Conservation (phyloP, 2,797 vertebrate species). For the Nannoperca australis region DNA sequence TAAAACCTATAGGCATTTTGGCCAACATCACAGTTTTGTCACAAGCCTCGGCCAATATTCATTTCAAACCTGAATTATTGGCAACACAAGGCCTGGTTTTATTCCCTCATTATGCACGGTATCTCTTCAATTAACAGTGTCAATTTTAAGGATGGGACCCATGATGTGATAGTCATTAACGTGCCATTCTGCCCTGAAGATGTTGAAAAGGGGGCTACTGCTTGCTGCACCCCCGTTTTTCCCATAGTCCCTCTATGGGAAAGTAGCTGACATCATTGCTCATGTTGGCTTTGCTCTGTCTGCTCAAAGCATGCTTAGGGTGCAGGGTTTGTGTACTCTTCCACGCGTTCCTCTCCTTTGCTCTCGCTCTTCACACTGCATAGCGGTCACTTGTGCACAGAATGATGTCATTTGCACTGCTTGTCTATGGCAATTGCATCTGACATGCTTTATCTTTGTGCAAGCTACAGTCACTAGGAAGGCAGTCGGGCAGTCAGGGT, state of each 20-base stretch:
- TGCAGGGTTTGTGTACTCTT: slow-evolving; percentile 78
- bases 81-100: slow-evolving; percentile 40
- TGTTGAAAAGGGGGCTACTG: slow-evolving; percentile 67
- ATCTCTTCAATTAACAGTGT: slow-evolving; percentile 41
- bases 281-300: slow-evolving; percentile 80
- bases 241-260: slow-evolving; percentile 79
- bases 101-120: slow-evolving; percentile 14
- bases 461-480: slow-evolving; percentile 72
- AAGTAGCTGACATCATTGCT: slow-evolving; percentile 83
- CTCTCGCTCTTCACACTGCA: slow-evolving; percentile 68
- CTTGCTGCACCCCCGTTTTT: slow-evolving; percentile 73
- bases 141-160: slow-evolving; percentile 37
- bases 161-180: slow-evolving; percentile 77
- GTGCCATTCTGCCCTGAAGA: slow-evolving; percentile 70
- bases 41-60: not conserved
- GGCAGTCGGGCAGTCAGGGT: slow-evolving; percentile 64
- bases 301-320: slow-evolving; percentile 79
- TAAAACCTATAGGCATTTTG: not conserved
- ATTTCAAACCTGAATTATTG: not conserved
- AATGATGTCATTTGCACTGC: slow-evolving; percentile 84
- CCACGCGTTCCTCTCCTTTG: slow-evolving; percentile 69
- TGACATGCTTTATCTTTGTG: slow-evolving; percentile 89
- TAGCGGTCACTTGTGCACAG: slow-evolving; percentile 74
- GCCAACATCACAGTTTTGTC: not conserved
- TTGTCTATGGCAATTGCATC: slow-evolving; percentile 80